Conservation (phyloP, 2,888 invertebrate species). For the Blastobasis lacticolella region DNA sequence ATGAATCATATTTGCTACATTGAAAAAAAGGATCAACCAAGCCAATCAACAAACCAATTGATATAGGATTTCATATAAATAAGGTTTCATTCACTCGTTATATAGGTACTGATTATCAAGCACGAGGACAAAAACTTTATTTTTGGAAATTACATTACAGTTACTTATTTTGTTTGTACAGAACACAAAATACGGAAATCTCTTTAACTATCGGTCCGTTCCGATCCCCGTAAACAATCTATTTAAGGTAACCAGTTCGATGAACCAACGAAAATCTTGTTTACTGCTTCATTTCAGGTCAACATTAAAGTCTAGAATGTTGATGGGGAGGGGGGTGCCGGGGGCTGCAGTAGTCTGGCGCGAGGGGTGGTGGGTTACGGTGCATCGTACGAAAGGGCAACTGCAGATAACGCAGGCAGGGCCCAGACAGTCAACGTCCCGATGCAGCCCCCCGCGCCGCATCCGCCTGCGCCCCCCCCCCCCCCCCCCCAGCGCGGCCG, state of each 20-base stretch:
- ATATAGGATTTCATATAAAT: too few species aligned
- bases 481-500: constrained; percentile 22
- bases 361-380: constrained; percentile 60
- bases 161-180: too few species aligned
- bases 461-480: constrained; percentile 22
- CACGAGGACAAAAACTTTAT: too few species aligned
- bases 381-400: constrained; percentile 73
- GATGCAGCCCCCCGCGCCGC: constrained; percentile 51
- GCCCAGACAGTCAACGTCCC: constrained; percentile 73
- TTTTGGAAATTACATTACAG: too few species aligned
- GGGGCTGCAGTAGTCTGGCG: constrained; percentile 55
- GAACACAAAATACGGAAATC: too few species aligned
- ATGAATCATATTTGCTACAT: too few species aligned
- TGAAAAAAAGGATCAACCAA: too few species aligned
- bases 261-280: constrained; percentile 33
- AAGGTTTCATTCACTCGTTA: too few species aligned
- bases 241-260: constrained; percentile 14
- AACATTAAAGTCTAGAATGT: constrained; percentile 54
- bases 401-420: constrained; percentile 69
- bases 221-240: too few species aligned
- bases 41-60: too few species aligned
- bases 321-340: constrained; percentile 15
- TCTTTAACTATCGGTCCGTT: too few species aligned
- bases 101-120: too few species aligned
- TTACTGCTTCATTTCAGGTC: constrained; percentile 58